Evolutionary conservation across 2,113 vertebrate genomes (phyloP), one percentile per base, ranked within the genome.

Genomic region (Empidonax traillii): DNA sequence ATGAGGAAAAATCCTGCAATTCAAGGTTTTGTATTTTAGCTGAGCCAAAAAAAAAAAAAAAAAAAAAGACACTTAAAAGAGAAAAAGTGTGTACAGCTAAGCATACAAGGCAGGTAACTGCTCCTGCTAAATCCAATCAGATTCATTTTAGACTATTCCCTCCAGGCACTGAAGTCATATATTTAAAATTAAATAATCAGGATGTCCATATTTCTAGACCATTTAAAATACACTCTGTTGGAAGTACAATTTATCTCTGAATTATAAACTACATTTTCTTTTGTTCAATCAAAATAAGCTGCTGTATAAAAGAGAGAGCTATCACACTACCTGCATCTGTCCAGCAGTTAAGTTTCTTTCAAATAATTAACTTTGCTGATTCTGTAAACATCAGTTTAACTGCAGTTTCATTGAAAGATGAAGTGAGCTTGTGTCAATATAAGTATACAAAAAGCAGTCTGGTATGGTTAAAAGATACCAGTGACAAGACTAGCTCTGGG

Each of bases 181-280:
- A 75, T 77, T 90, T 44, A 58, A 71, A 93, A 55, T 33, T 2
- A 92, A 93, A 93, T 82, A 92, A 84, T 78, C 61, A 67, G 35
- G 11, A 46, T 85, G n/a, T 33, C 84, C 90, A 22, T 94, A 86
- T 81, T 78, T 72, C 76, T 52, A 84, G 10, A 80, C 47, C 19
- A 52, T 14, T 63, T 74, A 87, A 90, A 84, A 51, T 21, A 59
- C 3, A 56, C 4, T 0, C 0, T 37, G 23, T 31, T 63, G n/a
- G 61, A 94, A 93, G 52, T 58, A 89, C 6, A 85, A 58, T 43
- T 52, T 65, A 51, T 7, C 17, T 87, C 35, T 79, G 37, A 82
- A 76, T 72, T 87, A 78, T 37, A 90, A 90, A 78, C 6, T 17
- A 55, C 1, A 3, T 61, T 76, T 84, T 78, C 35, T n/a, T 67